Conservation (phyloP, 2,888 invertebrate species). For the Geophilus truncorum region DNA sequence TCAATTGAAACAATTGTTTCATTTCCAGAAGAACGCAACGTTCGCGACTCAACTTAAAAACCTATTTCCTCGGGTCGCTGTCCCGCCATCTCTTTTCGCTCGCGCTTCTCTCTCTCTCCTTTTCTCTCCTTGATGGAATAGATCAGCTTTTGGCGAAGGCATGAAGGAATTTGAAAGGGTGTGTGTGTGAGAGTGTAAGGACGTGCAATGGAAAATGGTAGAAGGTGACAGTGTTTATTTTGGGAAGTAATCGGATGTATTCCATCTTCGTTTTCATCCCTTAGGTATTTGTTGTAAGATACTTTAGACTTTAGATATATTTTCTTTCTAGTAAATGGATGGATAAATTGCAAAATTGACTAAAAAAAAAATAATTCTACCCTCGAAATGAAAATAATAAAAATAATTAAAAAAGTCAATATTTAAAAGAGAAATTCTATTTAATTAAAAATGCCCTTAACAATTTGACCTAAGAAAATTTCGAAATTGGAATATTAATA, state of each 20-base stretch:
- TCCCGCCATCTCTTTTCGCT: constrained; percentile 7
- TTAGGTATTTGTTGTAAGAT: background rate
- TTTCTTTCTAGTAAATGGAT: background rate
- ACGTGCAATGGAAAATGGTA: background rate
- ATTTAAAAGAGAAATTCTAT: background rate
- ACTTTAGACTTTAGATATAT: background rate
- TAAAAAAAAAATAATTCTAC: background rate
- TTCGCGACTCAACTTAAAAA: constrained; percentile 27
- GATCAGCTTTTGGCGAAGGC: constrained; percentile 22
- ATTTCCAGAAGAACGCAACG: constrained; percentile 21
- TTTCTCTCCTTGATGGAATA: constrained; percentile 21
- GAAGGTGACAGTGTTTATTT: constrained; percentile 15
- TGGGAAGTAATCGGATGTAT: constrained; percentile 19
- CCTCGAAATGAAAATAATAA: background rate
- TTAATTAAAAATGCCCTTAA: constrained; percentile 11
- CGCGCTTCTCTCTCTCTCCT: background rate
- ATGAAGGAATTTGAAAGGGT: constrained; percentile 26
- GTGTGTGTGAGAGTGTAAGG: background rate
- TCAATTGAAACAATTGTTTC: constrained; percentile 27
- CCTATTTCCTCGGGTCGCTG: constrained; percentile 27
- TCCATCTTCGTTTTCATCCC: constrained; percentile 2
- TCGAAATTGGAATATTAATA: constrained; percentile 10
- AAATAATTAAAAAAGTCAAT: background rate
- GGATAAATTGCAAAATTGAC: background rate
- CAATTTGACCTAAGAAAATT: background rate